Base-by-base conservation (phyloP, 2,888 invertebrate species). In the Agrotis exclamationis region DNA sequence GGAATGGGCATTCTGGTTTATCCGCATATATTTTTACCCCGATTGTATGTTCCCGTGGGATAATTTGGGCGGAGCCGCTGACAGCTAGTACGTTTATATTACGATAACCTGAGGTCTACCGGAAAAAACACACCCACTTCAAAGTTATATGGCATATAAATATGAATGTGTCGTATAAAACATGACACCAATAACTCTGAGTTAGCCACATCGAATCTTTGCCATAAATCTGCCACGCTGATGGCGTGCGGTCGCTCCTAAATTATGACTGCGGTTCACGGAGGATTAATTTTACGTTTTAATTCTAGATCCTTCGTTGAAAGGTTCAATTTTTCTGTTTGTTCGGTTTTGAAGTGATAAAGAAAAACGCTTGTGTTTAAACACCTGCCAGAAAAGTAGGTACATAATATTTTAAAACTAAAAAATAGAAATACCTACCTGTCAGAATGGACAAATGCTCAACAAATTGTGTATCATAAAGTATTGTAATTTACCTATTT, bases 201-300 rank as follows among this genome's bases (percentile, higher is more conserved):
- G 82, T 74, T 77, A 74, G 76, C 71, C 57, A 73, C 78, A 81
- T 83, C 81, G 83, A 83, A 76, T 76, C 59, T 81, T 74, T 66
- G 72, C 74, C 39, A 81, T 83, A 83, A 83, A 83, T 83, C 83
- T 83, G 81, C 74, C 81, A 80, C 24, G 22, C 63, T 66, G 79
- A 71, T 79, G 63, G 66, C 79, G 22, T 74, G 75, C 56, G 77
- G 78, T 72, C 33, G 66, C 39, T 70, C 47, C 53, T 80, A 70
- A 83, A 79, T 80, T 83, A 83, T 83, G 75, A 76, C 66, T 71
- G 67, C 59, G 58, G 70, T 71, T 70, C 50, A 54, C 28, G 11
- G 76, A 54, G 77, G 64, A 80, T 74, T 79, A 80, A 83, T 81
- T 72, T 71, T 60, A 65, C 54, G 62, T 77, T 80, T 78, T 70